Percentiles rank a stretch among this genome's conserved stretches.
These are phyloP conservation scores for Phaedon cochleariae DNA, from an alignment of 2,888 invertebrate species.

Conservation along the genomic window DNA sequence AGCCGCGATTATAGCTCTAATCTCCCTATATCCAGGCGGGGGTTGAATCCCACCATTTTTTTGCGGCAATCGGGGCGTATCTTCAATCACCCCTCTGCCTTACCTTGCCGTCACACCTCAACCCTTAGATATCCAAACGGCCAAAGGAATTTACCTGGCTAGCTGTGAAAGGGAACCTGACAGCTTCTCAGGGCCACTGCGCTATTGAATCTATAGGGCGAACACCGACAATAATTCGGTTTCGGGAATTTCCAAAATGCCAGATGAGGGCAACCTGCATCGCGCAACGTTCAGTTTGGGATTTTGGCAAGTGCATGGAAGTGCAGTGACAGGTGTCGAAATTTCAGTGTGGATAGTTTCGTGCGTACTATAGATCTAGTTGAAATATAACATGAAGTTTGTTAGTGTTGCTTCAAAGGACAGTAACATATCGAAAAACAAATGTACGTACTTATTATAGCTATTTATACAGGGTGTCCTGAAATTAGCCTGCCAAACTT, in stretches of 20 bases:
- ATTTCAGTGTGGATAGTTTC: no score
- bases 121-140: background rate
- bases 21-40: no score
- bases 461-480: no score
- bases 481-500: no score
- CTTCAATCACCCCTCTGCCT: no score
- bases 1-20: no score
- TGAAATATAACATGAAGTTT: conserved; percentile 23
- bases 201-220: background rate
- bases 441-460: conserved; percentile 28
- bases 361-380: no score
- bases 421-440: conserved; percentile 13
- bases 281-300: background rate
- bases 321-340: conserved; percentile 9
- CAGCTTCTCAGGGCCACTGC: background rate
- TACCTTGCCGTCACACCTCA: conserved; percentile 11
- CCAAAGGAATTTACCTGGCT: background rate
- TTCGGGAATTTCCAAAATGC: conserved; percentile 20
- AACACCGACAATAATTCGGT: no score
- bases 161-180: background rate
- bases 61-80: conserved; percentile 15
- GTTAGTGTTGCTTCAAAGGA: background rate
- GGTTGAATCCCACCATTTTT: conserved; percentile 20
- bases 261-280: conserved; percentile 22
- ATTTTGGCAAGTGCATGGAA: conserved; percentile 13